A percentile compares a stretch with the other conserved stretches of the same genome.
These are phyloP conservation scores for Candidula unifasciata DNA, from an alignment of 2,888 invertebrate species.

Conservation along the genomic window DNA sequence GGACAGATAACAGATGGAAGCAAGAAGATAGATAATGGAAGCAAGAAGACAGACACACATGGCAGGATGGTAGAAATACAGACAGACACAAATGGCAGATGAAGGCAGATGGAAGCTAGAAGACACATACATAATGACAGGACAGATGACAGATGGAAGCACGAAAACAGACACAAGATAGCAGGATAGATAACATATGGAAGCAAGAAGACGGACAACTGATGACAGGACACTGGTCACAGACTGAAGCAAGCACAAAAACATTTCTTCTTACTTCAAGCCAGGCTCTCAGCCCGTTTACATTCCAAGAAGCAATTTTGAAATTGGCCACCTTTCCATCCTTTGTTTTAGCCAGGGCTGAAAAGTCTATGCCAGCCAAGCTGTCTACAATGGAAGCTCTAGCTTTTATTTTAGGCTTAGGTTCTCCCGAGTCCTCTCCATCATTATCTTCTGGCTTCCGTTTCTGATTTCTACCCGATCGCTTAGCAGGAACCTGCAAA, in stretches of 20 bases:
- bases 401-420: constrained; percentile 40
- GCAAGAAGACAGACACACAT: too few species aligned
- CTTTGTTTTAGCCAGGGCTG: constrained; percentile 79
- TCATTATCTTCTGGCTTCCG: not conserved
- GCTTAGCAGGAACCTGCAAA: not conserved
- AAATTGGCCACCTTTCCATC: constrained; percentile 86
- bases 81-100: too few species aligned
- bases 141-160: too few species aligned
- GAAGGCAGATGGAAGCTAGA: too few species aligned
- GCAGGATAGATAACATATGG: too few species aligned
- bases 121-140: too few species aligned
- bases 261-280: constrained; percentile 81
- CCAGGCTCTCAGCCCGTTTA: constrained; percentile 95
- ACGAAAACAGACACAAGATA: too few species aligned
- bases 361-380: constrained; percentile 55
- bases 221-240: too few species aligned
- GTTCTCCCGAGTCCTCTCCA: constrained; percentile 2
- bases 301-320: constrained; percentile 96
- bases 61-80: too few species aligned
- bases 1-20: too few species aligned
- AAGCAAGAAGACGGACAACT: too few species aligned
- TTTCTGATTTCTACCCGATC: not conserved
- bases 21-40: too few species aligned
- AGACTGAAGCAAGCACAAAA: not conserved
- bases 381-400: constrained; percentile 46